A percentile compares a stretch with the other conserved stretches of the same genome.
Conservation (phyloP, 2,888 invertebrate species). For the Phasia obesa region DNA sequence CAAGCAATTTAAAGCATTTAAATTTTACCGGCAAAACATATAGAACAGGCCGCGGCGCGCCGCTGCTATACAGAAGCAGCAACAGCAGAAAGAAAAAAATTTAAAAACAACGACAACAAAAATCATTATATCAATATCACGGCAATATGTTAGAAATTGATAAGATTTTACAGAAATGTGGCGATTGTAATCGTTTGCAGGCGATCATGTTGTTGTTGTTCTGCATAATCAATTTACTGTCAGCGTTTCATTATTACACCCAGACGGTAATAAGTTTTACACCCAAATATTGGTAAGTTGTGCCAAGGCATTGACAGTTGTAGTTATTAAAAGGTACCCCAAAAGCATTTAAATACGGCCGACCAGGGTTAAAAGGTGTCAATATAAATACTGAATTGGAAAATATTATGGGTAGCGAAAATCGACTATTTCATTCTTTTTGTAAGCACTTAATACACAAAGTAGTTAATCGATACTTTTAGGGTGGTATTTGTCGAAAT, state of each 20-base stretch:
- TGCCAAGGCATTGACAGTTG: neutral
- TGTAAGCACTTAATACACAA: too few relatives aligned
- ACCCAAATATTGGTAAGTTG: slow-evolving; percentile 83
- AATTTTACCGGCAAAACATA: slow-evolving; percentile 7
- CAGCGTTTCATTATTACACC: slow-evolving; percentile 85
- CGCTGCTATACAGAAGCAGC: neutral
- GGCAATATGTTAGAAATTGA: slow-evolving; percentile 81
- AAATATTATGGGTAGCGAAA: too few relatives aligned
- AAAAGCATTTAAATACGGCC: too few relatives aligned
- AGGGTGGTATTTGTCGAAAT: too few relatives aligned
- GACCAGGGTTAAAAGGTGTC: too few relatives aligned
- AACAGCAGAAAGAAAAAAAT: neutral
- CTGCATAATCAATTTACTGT: slow-evolving; percentile 84
- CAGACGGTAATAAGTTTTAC: slow-evolving; percentile 85
- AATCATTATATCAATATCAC: neutral
- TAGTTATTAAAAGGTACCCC: neutral
- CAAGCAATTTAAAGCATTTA: too few relatives aligned
- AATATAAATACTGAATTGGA: too few relatives aligned
- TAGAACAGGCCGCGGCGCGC: neutral
- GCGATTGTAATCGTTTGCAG: slow-evolving; percentile 84
- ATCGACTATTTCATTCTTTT: too few relatives aligned
- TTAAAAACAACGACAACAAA: neutral
- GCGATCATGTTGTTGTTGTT: slow-evolving; percentile 83
- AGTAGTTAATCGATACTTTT: too few relatives aligned
- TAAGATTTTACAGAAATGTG: slow-evolving; percentile 83